Percentiles rank a stretch among this genome's conserved stretches.
Evolutionary conservation across 2,888 invertebrate species (phyloP).

Genomic region (Rhorus exstirpatorius): DNA sequence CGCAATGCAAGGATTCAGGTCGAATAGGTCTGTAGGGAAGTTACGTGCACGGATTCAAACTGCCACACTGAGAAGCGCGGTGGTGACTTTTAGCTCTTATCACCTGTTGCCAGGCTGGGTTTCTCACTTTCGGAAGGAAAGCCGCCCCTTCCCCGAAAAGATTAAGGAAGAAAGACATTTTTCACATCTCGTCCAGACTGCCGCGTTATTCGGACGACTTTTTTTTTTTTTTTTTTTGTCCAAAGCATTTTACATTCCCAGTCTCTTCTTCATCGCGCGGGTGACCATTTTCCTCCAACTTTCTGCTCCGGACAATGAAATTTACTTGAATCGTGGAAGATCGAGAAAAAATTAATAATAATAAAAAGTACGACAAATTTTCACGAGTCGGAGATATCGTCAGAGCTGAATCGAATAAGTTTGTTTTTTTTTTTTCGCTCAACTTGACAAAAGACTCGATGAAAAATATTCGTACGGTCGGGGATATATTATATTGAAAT

Average conservation of each 20-base stretch:
- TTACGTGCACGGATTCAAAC: conserved; percentile 70
- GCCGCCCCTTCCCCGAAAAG: too few species aligned
- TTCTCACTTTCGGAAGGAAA: conserved; percentile 52
- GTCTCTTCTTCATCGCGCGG: not conserved
- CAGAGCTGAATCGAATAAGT: not conserved
- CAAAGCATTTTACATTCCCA: not conserved
- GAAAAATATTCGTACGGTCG: not conserved
- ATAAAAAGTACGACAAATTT: not conserved
- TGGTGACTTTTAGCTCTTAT: conserved; percentile 61
- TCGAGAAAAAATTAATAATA: too few species aligned
- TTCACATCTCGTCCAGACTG: conserved; percentile 20
- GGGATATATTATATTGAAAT: not conserved
- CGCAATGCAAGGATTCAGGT: conserved; percentile 69
- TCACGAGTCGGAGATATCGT: not conserved
- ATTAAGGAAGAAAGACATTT: conserved; percentile 53
- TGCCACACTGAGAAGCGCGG: conserved; percentile 39
- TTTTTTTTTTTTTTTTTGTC: conserved; percentile 3
- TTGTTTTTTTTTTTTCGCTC: not conserved
- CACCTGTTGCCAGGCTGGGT: conserved; percentile 72
- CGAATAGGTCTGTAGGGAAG: conserved; percentile 68
- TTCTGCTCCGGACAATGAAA: not conserved
- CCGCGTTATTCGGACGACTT: not conserved
- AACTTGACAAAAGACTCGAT: not conserved
- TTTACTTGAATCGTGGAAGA: not conserved
- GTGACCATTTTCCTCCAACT: not conserved